Percentiles rank a stretch among this genome's conserved stretches.
Conservation (phyloP, 2,113 vertebrate genomes). For the Cochlearius cochlearius region DNA sequence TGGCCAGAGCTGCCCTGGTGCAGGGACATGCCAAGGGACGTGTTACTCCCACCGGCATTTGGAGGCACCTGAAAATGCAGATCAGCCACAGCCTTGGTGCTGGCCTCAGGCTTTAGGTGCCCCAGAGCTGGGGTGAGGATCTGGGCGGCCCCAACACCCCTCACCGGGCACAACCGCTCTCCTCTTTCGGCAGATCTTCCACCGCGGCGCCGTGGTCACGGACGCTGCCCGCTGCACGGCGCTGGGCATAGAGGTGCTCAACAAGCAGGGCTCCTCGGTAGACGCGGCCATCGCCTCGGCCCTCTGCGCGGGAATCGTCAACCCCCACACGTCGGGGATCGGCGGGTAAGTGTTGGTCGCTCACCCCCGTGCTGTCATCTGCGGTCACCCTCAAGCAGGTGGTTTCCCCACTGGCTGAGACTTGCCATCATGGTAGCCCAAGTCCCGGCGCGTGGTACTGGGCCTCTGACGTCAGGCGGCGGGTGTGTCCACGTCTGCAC, state of each 20-base stretch:
- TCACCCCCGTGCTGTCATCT: background rate
- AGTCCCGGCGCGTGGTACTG: background rate
- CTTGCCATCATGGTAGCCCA: rapidly evolving
- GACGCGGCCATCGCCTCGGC: slow-evolving; percentile 89
- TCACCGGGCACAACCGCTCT: background rate
- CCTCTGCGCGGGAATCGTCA: slow-evolving; percentile 89
- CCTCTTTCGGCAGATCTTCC: slow-evolving; percentile 80
- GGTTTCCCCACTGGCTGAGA: background rate
- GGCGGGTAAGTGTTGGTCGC: slow-evolving; percentile 82
- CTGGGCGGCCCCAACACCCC: background rate
- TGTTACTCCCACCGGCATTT: rapidly evolving
- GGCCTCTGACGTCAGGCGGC: background rate
- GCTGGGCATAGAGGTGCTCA: slow-evolving; percentile 86
- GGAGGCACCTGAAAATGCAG: background rate
- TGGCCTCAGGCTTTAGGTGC: background rate
- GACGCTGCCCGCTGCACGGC: slow-evolving; percentile 88
- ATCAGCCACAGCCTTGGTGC: rapidly evolving
- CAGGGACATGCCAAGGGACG: rapidly evolving
- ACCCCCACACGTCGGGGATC: slow-evolving; percentile 92
- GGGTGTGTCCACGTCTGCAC: rapidly evolving
- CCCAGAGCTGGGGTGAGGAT: rapidly evolving
- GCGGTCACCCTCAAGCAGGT: background rate
- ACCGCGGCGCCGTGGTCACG: slow-evolving; percentile 90
- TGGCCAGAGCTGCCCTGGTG: background rate
- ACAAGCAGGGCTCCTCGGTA: slow-evolving; percentile 88